Evolutionary conservation across 2,888 invertebrate species (phyloP).

Genomic region (Junonia oenone): DNA sequence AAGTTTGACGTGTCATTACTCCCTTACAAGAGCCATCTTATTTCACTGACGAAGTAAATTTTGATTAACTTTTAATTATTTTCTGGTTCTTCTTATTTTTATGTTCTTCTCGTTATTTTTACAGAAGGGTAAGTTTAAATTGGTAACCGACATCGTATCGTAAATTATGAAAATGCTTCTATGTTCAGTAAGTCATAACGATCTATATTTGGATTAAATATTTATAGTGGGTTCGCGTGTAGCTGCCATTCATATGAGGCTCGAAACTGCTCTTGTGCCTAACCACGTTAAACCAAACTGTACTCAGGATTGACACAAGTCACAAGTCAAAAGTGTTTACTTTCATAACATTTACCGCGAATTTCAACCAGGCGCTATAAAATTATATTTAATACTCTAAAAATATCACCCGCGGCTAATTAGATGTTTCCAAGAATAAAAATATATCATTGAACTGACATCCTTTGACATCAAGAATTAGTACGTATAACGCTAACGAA

Average conservation of each 20-base stretch:
- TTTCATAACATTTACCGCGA: neutral
- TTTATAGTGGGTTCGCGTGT: slow-evolving; percentile 9
- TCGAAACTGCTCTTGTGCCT: neutral
- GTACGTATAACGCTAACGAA: too few relatives aligned
- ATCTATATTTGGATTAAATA: neutral
- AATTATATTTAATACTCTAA: too few relatives aligned
- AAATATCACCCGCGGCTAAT: neutral
- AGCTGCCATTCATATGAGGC: slow-evolving; percentile 5
- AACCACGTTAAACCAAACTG: neutral
- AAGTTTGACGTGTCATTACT: too few relatives aligned
- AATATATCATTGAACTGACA: too few relatives aligned
- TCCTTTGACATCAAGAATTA: too few relatives aligned
- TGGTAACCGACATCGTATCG: neutral
- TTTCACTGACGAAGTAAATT: too few relatives aligned
- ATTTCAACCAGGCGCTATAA: neutral
- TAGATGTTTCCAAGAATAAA: neutral
- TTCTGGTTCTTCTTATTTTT: too few relatives aligned
- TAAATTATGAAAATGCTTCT: neutral
- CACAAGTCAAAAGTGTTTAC: neutral
- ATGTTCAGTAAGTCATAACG: neutral
- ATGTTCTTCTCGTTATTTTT: too few relatives aligned
- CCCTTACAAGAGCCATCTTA: too few relatives aligned
- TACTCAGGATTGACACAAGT: neutral
- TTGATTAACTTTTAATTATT: too few relatives aligned
- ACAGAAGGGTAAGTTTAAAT: too few relatives aligned